Evolutionary conservation across 2,888 invertebrate species (phyloP).

Genomic region (Spisula solida): DNA sequence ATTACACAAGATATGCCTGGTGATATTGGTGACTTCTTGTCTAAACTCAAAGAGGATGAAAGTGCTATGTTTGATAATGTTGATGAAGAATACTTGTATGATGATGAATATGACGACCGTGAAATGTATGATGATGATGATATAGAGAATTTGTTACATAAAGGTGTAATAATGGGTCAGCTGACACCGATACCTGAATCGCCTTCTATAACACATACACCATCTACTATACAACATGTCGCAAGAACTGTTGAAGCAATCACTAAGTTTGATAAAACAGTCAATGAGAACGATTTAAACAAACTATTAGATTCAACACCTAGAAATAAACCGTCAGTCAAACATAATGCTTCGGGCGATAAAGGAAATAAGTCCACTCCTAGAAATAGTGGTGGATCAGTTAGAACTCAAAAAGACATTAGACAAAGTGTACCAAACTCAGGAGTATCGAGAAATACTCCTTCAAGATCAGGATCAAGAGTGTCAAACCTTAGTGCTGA

Average conservation of each 20-base stretch:
- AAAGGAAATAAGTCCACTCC: conserved; percentile 37
- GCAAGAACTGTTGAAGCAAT: conserved; percentile 79
- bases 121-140: conserved; percentile 59
- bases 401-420: conserved; percentile 48
- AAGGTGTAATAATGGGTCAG: conserved; percentile 74
- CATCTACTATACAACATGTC: conserved; percentile 58
- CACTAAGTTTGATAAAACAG: conserved; percentile 77
- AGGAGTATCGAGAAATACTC: conserved; percentile 42
- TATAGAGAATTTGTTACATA: conserved; percentile 65
- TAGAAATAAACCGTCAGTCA: conserved; percentile 51
- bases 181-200: conserved; percentile 81
- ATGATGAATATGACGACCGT: conserved; percentile 52
- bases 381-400: conserved; percentile 48
- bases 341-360: conserved; percentile 3
- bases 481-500: conserved; percentile 48
- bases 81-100: conserved; percentile 42
- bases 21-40: conserved; percentile 63
- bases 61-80: conserved; percentile 59
- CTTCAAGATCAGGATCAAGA: conserved; percentile 37
- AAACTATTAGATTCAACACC: conserved; percentile 72
- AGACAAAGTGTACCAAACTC: conserved; percentile 44
- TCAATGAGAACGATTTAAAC: conserved; percentile 77
- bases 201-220: conserved; percentile 72
- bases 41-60: conserved; percentile 56
- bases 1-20: conserved; percentile 61